phyloP scores from a whole-genome alignment of 1,140 invertebrate genomes.

The Penaeus vannamei region DNA sequence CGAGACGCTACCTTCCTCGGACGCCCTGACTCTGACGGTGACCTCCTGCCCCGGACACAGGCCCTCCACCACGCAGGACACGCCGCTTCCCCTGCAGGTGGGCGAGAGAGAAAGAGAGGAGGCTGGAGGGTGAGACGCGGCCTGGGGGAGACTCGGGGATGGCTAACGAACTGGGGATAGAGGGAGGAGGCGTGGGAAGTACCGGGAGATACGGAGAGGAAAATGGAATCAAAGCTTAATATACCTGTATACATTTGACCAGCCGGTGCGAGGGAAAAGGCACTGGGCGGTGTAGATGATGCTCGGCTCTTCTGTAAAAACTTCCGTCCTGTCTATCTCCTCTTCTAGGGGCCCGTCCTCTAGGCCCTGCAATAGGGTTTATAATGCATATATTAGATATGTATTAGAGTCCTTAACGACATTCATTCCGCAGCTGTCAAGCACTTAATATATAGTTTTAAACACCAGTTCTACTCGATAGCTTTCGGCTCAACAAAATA shows the following conservation, averaged over 20 bases:
- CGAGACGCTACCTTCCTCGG: not conserved
- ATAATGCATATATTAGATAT: no score
- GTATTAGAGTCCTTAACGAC: no score
- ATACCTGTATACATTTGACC: conserved; percentile 47
- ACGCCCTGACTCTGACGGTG: conserved; percentile 17
- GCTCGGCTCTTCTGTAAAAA: conserved; percentile 31
- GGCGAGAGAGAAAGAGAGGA: not conserved
- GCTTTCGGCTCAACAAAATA: no score
- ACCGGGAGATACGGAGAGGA: not conserved
- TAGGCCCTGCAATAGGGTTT: conserved; percentile 20
- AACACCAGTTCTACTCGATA: no score
- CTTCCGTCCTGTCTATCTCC: conserved; percentile 52
- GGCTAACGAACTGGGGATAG: not conserved
- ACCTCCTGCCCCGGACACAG: conserved; percentile 26
- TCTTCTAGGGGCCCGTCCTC: conserved; percentile 51
- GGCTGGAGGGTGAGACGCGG: not conserved
- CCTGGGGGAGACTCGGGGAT: not conserved
- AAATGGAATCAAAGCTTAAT: not conserved
- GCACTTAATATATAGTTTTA: no score
- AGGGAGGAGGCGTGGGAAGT: not conserved
- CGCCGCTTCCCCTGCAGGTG: conserved; percentile 42
- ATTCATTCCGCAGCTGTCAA: no score
- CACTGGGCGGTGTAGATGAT: conserved; percentile 40
- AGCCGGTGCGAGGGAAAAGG: conserved; percentile 27
- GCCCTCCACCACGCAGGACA: conserved; percentile 37